Evolutionary conservation across 2,797 vertebrate species (phyloP).

Genomic region (Pseudocheirus occidentalis): DNA sequence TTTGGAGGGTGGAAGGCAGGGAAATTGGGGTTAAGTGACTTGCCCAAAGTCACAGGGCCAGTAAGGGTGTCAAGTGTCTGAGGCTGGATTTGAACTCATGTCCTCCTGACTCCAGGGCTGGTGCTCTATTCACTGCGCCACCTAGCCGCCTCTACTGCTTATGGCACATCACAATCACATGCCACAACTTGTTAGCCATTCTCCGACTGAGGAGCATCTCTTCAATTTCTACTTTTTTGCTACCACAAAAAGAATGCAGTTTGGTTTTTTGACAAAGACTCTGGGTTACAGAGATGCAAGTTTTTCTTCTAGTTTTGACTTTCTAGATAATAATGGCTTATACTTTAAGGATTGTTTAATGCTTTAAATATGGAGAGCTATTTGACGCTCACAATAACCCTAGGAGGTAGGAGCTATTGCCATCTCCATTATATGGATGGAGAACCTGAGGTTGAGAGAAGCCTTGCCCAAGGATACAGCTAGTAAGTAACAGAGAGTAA

Average conservation of each 20-base stretch:
- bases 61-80: no score
- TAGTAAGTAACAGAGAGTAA: background rate
- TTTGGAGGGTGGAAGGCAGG: no score
- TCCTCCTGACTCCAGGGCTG: no score
- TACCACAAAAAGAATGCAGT: background rate
- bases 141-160: no score
- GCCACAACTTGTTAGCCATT: background rate
- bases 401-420: background rate
- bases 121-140: no score
- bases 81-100: no score
- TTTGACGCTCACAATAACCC: background rate
- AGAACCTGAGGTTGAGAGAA: background rate
- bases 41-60: no score
- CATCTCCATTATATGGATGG: constrained; percentile 18
- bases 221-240: background rate
- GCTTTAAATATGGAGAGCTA: background rate
- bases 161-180: no score
- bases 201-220: background rate
- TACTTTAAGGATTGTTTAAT: background rate
- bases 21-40: no score
- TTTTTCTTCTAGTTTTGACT: background rate
- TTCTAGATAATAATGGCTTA: background rate
- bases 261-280: background rate
- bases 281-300: background rate
- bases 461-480: background rate